Base-by-base conservation (phyloP, 2,797 vertebrate species). In the Chromis chromis region DNA sequence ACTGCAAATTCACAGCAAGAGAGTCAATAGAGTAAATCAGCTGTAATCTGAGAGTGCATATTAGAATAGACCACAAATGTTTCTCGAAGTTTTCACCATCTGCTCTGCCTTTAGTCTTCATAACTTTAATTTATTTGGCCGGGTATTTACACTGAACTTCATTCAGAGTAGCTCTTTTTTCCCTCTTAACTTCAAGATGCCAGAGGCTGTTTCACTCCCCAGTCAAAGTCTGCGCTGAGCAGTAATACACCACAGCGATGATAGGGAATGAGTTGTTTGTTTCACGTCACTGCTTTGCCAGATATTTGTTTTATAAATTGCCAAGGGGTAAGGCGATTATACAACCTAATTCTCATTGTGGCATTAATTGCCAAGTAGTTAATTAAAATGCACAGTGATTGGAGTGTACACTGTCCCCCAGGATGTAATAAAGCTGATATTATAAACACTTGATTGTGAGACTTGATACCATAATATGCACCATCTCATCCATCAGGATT, bases 291-390 rank as follows among this genome's bases (percentile, higher is more conserved):
- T 85, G 86, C 88, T 79, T 83, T 80, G 82, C 79, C 85, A 90
- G 87, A 93, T 92, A 93, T 93, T 91, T 93, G 86, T 89, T 94
- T 89, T 90, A 87, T 88, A 89, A 90, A 93, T 89, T 77, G 85
- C 89, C 79, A 74, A 36, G 82, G 89, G 90, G 74, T 90, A 92
- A 91, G 86, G 83, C 74, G 91, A 92, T 94, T 94, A 93, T 86
- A 82, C 77, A 87, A 76, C 76, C 85, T 86, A 89, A 92, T 91
- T 93, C 88, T 88, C 83, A 88, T 84, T 86, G 89, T 89, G 86
- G 88, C 91, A 89, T 92, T 93, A 94, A 92, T 94, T 94, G 89
- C 89, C 82, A 87, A 90, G 90, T 83, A 88, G 89, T 93, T 94
- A 88, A 94, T 94, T 94, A 93, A 93, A 93, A 93, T 89, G 86